Evolutionary conservation across 1,140 invertebrate species (phyloP), one percentile per base, ranked within the genome.

Genomic region (Hyles vespertilio): DNA sequence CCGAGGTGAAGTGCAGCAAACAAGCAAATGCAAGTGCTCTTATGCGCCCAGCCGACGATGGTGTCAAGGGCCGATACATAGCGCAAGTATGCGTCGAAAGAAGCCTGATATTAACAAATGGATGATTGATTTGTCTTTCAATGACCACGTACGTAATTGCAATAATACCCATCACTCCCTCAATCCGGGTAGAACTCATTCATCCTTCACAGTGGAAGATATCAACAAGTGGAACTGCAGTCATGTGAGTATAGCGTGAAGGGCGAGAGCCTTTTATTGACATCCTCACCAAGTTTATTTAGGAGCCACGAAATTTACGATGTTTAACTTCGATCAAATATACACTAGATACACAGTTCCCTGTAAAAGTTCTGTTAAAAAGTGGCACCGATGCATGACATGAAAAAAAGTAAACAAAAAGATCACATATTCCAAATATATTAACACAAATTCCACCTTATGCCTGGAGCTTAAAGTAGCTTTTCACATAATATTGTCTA

Each of bases 101-200:
- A 50, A 67, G 9, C 44, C 51, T 3, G 61, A 84, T 34, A 49
- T 66, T n/a, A 73, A 58, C 2, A 10, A 51, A 5, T 98, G 96
- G 96, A 33, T 43, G 5, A 34, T 76, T 0, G 34, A 56, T 3
- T 49, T 75, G 9, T 43, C 43, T 3, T 74, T 63, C 51, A 59
- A 66, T 12, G 49, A 58, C 3, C 32, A 44, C 7, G 49, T 47
- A 2, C 54, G 7, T 2, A 45, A 6, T 34, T 56, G 5, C 46
- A 40, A 4, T 34, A 32, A 45, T 1, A 43, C 6, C 36, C 11
- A 46, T 32, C 34, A 11, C 52, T 11, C 11, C 36, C 44, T 2
- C 3, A 22, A n/a, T 3, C 59, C 59, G 8, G 59, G 53, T 3
- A 43, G n/a, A 11, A 7, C 45, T 22, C 60, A 61, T 49, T 61